Conservation (phyloP, 1,140 invertebrate species). For the Drosophila rhopaloa region DNA sequence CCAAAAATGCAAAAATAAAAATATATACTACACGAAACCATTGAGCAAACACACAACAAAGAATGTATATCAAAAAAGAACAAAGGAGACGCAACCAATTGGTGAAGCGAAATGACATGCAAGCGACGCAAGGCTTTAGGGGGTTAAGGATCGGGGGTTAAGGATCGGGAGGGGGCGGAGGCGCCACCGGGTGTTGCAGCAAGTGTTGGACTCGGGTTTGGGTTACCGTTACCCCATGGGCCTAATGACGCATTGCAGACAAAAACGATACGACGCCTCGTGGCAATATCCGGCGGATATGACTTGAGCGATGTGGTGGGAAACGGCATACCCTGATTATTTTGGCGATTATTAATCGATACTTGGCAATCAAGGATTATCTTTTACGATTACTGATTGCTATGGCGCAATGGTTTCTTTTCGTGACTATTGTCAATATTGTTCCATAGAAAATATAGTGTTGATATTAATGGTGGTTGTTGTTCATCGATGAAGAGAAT, state of each 20-base stretch:
- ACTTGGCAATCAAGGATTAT: background rate
- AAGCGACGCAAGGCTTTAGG: slow-evolving; percentile 29
- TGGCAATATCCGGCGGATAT: slow-evolving; percentile 21
- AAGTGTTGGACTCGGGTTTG: slow-evolving; percentile 18
- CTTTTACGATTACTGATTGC: slow-evolving; percentile 2
- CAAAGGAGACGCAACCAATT: slow-evolving; percentile 59
- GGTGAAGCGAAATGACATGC: slow-evolving; percentile 61
- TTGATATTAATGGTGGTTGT: no score
- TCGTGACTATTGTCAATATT: background rate
- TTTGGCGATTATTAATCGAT: slow-evolving; percentile 25
- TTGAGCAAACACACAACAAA: slow-evolving; percentile 58
- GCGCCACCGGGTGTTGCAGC: slow-evolving; percentile 24
- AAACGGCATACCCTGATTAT: slow-evolving; percentile 15
- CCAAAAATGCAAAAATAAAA: slow-evolving; percentile 39
- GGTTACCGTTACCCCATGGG: slow-evolving; percentile 9
- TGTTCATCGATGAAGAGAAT: background rate
- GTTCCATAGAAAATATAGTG: background rate
- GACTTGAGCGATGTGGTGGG: slow-evolving; percentile 11
- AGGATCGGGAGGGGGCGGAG: background rate
- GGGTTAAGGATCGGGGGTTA: background rate
- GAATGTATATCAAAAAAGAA: slow-evolving; percentile 9
- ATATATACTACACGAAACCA: slow-evolving; percentile 54
- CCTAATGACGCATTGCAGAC: slow-evolving; percentile 61
- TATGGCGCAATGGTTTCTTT: background rate
- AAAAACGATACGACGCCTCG: slow-evolving; percentile 39